A percentile compares a stretch with the other conserved stretches of the same genome.
phyloP scores from a whole-genome alignment of 1,140 invertebrate genomes.

The Orchesella cincta region DNA sequence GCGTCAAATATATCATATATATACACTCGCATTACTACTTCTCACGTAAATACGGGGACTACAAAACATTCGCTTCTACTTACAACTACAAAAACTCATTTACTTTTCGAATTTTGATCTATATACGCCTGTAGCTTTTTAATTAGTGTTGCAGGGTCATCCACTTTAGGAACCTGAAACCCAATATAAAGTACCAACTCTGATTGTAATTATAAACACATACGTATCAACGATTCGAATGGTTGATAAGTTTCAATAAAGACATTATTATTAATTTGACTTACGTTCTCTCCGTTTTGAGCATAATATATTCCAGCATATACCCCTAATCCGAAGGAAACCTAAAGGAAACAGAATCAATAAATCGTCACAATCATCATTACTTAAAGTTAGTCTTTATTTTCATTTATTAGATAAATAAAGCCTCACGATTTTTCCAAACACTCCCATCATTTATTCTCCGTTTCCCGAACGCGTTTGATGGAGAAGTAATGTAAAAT shows the following conservation, averaged over 20 bases:
- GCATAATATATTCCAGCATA: conserved; percentile 46
- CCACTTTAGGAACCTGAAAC: conserved; percentile 41
- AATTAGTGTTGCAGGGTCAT: conserved; percentile 43
- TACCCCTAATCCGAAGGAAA: conserved; percentile 45
- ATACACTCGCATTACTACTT: no score
- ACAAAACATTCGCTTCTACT: no score
- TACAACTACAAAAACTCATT: no score
- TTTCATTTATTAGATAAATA: neutral
- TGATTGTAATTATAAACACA: neutral
- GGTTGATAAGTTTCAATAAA: neutral
- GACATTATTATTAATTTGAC: neutral
- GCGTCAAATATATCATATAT: no score
- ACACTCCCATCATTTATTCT: conserved; percentile 23
- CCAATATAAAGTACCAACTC: neutral
- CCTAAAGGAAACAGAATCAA: conserved; percentile 19
- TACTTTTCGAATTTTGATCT: conserved; percentile 39
- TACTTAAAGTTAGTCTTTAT: neutral
- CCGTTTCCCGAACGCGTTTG: no score
- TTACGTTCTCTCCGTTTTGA: conserved; percentile 47
- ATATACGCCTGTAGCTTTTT: conserved; percentile 43
- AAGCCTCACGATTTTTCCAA: conserved; percentile 17
- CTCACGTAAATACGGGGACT: no score
- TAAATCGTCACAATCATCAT: neutral
- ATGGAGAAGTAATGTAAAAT: no score
- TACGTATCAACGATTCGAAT: neutral